A percentile compares a stretch with the other conserved stretches of the same genome.
Evolutionary conservation across 1,140 invertebrate genomes (phyloP).

Genomic region (Apis laboriosa): DNA sequence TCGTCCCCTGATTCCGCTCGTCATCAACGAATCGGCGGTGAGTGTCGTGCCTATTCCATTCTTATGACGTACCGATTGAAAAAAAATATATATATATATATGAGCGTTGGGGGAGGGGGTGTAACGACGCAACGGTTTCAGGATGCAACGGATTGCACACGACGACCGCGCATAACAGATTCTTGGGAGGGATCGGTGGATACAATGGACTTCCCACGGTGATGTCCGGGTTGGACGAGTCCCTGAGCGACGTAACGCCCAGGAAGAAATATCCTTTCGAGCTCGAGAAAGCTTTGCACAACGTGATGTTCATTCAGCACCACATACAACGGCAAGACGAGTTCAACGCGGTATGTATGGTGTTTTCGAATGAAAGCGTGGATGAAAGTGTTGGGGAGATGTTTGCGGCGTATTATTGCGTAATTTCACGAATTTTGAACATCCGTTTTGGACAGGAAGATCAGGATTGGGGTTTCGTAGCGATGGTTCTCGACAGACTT

Average conservation of each 20-base stretch:
- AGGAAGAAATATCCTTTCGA: slow-evolving; percentile 95
- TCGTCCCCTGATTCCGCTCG: slow-evolving; percentile 89
- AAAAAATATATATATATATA: too few species aligned
- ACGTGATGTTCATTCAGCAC: slow-evolving; percentile 97
- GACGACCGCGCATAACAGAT: slow-evolving; percentile 87
- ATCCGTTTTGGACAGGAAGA: slow-evolving; percentile 86
- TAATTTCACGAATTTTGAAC: not conserved
- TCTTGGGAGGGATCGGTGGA: slow-evolving; percentile 85
- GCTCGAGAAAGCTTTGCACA: slow-evolving; percentile 95
- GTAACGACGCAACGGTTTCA: slow-evolving; percentile 27
- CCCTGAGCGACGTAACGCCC: slow-evolving; percentile 88
- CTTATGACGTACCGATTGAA: too few species aligned
- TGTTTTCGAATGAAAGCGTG: not conserved
- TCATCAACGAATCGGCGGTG: slow-evolving; percentile 80
- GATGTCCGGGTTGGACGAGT: slow-evolving; percentile 90
- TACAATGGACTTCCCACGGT: slow-evolving; percentile 91
- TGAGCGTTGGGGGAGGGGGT: too few species aligned
- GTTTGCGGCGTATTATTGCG: not conserved
- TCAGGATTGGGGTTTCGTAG: slow-evolving; percentile 99
- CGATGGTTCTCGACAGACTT: slow-evolving; percentile 98
- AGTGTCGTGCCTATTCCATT: not conserved
- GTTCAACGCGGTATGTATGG: slow-evolving; percentile 90
- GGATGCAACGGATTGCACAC: slow-evolving; percentile 90
- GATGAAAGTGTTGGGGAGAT: not conserved
- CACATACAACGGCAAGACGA: slow-evolving; percentile 96